Evolutionary conservation across 1,140 invertebrate genomes (phyloP), one percentile per base, ranked within the genome.

Genomic region (Rhysida immarginata): DNA sequence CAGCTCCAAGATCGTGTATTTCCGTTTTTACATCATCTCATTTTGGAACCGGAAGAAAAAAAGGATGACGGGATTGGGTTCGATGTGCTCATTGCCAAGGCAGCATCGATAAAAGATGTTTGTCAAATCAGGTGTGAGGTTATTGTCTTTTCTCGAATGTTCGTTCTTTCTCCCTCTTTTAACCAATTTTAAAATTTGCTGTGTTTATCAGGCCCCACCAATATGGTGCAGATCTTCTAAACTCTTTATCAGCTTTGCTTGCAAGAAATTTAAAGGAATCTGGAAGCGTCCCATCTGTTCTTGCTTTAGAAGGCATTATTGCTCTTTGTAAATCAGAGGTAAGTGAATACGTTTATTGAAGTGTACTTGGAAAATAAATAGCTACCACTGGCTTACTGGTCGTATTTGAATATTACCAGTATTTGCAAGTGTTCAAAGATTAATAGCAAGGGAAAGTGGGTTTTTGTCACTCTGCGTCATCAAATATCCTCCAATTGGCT

Each of bases 1-100:
- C 3, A 51, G 20, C 24, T 26, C 20, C 49, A 51, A 51, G 49
- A 51, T n/a, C 3, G 49, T 5, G 49, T 51, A 14, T 51, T 51
- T 27, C 49, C 49, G 20, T 51, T 51, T 51, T 25, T 51, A 2
- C 49, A 51, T 51, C 49, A 51, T 51, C 21, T 51, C 5, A 51
- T 51, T 25, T 8, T 51, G 3, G 49, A 51, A 27, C 8, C 8
- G 21, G 23, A 11, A n/a, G 49, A 51, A 26, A 20, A 46, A 5
- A 20, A 46, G 18, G 23, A 26, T 11, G 20, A 25, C 26, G 3
- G 5, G 8, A 27, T 13, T 20, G 49, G 3, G 24, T 51, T 26
- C 20, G 49, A 51, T 25, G 16, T 27, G 8, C 8, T 21, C 26
- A 25, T 51, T 26, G 13, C 49, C 26, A 51, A 51, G 24, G 26